Conservation (phyloP, 2,888 invertebrate species). For the Aplocera efformata region DNA sequence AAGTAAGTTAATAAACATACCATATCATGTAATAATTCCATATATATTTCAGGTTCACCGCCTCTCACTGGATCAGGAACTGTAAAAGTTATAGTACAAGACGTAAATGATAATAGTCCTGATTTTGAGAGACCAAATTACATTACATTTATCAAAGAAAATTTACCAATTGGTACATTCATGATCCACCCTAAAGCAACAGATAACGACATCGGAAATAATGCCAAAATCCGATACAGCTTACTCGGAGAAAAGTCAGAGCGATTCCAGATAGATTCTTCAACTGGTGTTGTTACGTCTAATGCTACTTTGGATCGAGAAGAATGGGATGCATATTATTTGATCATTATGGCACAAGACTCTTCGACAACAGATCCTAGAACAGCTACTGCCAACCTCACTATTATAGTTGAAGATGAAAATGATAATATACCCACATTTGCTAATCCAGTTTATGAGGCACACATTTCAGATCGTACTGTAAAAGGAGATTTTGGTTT, state of each 20-base stretch:
- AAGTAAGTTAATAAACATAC: no score
- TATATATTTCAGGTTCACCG: constrained; percentile 92
- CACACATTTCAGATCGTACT: constrained; percentile 91
- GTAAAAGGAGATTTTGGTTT: constrained; percentile 92
- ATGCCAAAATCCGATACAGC: constrained; percentile 93
- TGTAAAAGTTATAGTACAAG: constrained; percentile 93
- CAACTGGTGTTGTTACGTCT: constrained; percentile 89
- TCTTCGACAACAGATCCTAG: constrained; percentile 92
- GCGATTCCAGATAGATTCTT: constrained; percentile 88
- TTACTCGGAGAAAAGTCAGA: constrained; percentile 90
- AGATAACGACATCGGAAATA: constrained; percentile 91
- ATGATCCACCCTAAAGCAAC: constrained; percentile 89
- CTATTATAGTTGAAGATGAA: constrained; percentile 88
- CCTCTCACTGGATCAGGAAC: constrained; percentile 95
- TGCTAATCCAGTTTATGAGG: constrained; percentile 86
- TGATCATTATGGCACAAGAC: constrained; percentile 93
- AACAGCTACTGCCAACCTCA: constrained; percentile 90
- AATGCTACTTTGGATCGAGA: constrained; percentile 88
- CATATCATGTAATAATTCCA: no score
- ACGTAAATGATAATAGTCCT: constrained; percentile 96
- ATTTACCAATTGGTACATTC: constrained; percentile 87
- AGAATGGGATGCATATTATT: constrained; percentile 86
- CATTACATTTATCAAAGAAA: constrained; percentile 89
- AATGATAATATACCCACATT: constrained; percentile 93
- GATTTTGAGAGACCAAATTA: constrained; percentile 92